Base-by-base conservation (phyloP, 2,888 invertebrate genomes). In the Geophilus truncorum region DNA sequence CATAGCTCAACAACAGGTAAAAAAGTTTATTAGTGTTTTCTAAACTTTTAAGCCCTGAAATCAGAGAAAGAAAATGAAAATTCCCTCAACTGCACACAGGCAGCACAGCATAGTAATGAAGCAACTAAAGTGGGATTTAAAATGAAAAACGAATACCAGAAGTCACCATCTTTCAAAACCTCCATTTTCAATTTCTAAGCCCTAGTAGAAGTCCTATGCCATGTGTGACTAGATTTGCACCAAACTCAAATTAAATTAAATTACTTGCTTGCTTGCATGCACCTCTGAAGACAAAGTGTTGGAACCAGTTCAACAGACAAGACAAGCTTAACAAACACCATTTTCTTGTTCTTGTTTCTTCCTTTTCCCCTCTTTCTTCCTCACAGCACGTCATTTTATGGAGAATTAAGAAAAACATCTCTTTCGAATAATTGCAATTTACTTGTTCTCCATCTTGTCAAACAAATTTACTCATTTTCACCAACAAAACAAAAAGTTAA, bases 231-330 rank as follows among this genome's bases (percentile, higher is more conserved):
- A 62, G 62, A 62, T 25, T 62, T 28, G 25, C 62, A 62, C 62
- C 57, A 62, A 62, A 62, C 62, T 62, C 62, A 62, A 62, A 62
- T 62, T 62, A 62, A 62, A 62, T 62, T 62, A 62, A 62, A 62
- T 23, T 62, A 28, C 62, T 62, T 62, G 62, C 62, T 62, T 62
- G 62, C 62, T 25, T 25, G 62, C 62, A 45, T 45, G 45, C 45
- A 9, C 62, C 28, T 62, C 62, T 25, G 25, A 62, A 62, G 62
- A 62, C 62, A 62, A 62, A 62, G 25, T 62, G 28, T 62, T 62
- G 62, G 25, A 62, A 28, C 62, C 23, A 23, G 23, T 23, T 62
- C 62, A 62, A 62, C 9, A 62, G 62, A 62, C 62, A 62, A 62
- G 25, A 62, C 62, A 62, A 62, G 28, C 62, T 28, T 62, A 62